A percentile compares a stretch with the other conserved stretches of the same genome.
These are phyloP conservation scores for Dexiosoma caninum DNA, from an alignment of 2,888 invertebrate species.

Conservation along the genomic window DNA sequence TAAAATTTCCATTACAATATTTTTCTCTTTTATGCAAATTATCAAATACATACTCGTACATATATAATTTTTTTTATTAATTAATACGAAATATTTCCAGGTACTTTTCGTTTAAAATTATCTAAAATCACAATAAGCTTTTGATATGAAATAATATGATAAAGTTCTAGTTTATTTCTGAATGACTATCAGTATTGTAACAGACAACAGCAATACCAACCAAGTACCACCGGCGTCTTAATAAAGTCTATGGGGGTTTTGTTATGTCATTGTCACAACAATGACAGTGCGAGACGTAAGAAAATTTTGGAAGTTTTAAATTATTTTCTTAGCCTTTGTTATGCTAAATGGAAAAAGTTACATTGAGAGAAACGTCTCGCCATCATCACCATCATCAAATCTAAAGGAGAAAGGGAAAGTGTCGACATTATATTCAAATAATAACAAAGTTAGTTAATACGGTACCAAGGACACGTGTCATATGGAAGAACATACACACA, in stretches of 20 bases:
- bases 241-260: not conserved
- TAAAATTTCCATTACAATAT: no score
- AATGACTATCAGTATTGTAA: slow-evolving; percentile 21
- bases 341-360: slow-evolving; percentile 54
- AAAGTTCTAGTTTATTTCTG: slow-evolving; percentile 14
- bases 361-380: slow-evolving; percentile 23
- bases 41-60: no score
- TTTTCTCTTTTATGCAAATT: no score
- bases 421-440: slow-evolving; percentile 53
- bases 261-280: slow-evolving; percentile 33
- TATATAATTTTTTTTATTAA: no score
- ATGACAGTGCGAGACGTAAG: not conserved
- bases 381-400: not conserved
- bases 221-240: not conserved
- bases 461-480: slow-evolving; percentile 57
- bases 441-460: slow-evolving; percentile 57
- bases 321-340: slow-evolving; percentile 39
- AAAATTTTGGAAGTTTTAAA: slow-evolving; percentile 20
- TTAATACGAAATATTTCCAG: slow-evolving; percentile 32
- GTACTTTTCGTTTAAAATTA: slow-evolving; percentile 25
- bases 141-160: slow-evolving; percentile 19
- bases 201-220: slow-evolving; percentile 20
- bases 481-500: slow-evolving; percentile 29
- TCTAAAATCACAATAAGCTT: slow-evolving; percentile 1
- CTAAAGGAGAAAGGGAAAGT: slow-evolving; percentile 29